phyloP scores from a whole-genome alignment of 2,888 invertebrate genomes.

The Congeria kusceri region DNA sequence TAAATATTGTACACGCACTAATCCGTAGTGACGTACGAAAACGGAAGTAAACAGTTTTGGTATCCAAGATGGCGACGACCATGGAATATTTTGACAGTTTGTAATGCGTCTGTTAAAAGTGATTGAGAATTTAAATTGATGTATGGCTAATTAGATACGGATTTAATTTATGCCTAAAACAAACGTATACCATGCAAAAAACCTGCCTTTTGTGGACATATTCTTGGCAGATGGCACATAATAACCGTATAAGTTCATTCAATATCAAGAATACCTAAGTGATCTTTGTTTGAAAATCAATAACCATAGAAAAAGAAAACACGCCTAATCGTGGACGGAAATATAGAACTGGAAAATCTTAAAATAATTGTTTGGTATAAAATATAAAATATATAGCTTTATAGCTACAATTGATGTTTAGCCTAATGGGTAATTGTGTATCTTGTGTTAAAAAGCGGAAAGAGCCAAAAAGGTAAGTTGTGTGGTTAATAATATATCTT shows the following conservation, averaged over 20 bases:
- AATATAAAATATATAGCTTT: no score
- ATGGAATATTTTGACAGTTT: conserved; percentile 12
- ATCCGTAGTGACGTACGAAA: conserved; percentile 69
- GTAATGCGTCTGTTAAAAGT: neutral
- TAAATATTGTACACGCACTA: neutral
- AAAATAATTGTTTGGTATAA: no score
- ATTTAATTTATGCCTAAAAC: neutral
- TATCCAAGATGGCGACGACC: conserved; percentile 75
- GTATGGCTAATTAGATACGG: neutral
- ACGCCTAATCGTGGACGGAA: no score
- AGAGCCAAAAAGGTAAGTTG: conserved; percentile 69
- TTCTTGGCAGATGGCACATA: no score
- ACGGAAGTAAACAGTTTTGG: conserved; percentile 73
- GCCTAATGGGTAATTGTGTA: conserved; percentile 77
- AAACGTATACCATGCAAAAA: no score
- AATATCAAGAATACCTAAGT: no score
- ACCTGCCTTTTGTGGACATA: no score
- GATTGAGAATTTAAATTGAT: neutral
- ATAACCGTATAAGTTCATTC: no score
- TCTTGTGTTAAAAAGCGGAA: conserved; percentile 68
- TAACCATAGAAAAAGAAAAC: no score
- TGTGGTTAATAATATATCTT: neutral
- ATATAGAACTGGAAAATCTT: no score
- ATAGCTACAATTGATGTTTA: conserved; percentile 49
- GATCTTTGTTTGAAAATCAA: no score